Evolutionary conservation across 2,888 invertebrate genomes (phyloP).

Genomic region (Caenorhabditis sinica): DNA sequence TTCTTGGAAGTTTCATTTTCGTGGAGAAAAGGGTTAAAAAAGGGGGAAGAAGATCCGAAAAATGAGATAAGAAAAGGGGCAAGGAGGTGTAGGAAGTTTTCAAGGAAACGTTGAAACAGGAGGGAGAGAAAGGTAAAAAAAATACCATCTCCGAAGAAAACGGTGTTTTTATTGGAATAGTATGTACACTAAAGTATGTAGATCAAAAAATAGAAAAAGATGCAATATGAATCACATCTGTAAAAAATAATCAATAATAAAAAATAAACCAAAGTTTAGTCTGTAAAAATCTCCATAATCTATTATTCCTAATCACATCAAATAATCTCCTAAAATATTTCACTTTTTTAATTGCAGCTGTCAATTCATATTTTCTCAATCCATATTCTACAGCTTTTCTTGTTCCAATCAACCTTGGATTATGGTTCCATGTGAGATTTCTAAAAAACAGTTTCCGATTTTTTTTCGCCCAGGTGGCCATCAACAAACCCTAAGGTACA

Average conservation of each 20-base stretch:
- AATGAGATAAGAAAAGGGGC: too few relatives aligned
- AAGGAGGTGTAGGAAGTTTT: too few relatives aligned
- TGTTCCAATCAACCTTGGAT: background rate
- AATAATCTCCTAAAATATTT: background rate
- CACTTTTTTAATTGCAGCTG: background rate
- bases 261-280: background rate
- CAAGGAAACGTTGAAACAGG: too few relatives aligned
- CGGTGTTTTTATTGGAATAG: too few relatives aligned
- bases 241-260: background rate
- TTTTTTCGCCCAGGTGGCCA: background rate
- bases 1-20: too few relatives aligned
- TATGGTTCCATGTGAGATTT: slow-evolving; percentile 45
- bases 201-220: too few relatives aligned
- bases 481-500: slow-evolving; percentile 34
- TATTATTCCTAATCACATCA: background rate
- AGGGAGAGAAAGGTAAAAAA: too few relatives aligned
- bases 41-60: too few relatives aligned
- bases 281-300: background rate
- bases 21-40: too few relatives aligned
- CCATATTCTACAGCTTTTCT: slow-evolving; percentile 14
- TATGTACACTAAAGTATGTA: too few relatives aligned
- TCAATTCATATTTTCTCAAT: background rate
- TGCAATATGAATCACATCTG: too few relatives aligned
- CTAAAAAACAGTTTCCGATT: too few relatives aligned
- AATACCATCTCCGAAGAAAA: background rate